Evolutionary conservation across 2,888 invertebrate species (phyloP).

Genomic region (Crepidodera aurea): DNA sequence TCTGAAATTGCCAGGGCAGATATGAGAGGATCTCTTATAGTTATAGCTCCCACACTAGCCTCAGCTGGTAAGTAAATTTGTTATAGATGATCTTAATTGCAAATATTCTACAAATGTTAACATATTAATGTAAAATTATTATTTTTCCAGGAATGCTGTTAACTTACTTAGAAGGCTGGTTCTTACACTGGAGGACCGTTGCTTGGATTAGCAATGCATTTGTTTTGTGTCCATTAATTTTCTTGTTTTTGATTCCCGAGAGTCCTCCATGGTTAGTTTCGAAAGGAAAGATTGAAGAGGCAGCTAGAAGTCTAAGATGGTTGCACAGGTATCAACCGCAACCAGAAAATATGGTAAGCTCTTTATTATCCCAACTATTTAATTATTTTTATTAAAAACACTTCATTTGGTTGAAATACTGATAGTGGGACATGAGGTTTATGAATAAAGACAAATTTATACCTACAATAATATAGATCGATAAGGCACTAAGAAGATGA

Average conservation of each 20-base stretch:
- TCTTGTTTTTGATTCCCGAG: constrained; percentile 68
- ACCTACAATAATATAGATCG: too few relatives aligned
- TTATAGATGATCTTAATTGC: neutral
- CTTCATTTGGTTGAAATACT: too few relatives aligned
- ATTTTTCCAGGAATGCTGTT: constrained; percentile 65
- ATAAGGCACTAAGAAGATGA: too few relatives aligned
- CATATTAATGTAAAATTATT: too few relatives aligned
- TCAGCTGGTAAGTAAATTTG: constrained; percentile 62
- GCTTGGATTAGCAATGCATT: constrained; percentile 65
- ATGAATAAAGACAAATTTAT: too few relatives aligned
- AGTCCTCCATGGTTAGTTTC: constrained; percentile 69
- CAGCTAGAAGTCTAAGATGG: constrained; percentile 64
- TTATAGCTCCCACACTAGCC: constrained; percentile 67
- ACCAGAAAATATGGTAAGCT: constrained; percentile 58
- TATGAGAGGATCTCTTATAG: constrained; percentile 67
- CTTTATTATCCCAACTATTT: neutral
- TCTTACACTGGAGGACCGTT: constrained; percentile 65
- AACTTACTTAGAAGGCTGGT: constrained; percentile 65
- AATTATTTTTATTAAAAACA: neutral
- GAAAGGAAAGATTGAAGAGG: constrained; percentile 64
- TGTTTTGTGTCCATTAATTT: constrained; percentile 65
- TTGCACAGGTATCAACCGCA: constrained; percentile 61
- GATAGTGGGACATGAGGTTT: too few relatives aligned
- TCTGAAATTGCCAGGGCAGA: constrained; percentile 69
- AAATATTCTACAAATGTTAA: neutral